Conservation (phyloP, 2,888 invertebrate species). For the Drosophila paracracens region DNA sequence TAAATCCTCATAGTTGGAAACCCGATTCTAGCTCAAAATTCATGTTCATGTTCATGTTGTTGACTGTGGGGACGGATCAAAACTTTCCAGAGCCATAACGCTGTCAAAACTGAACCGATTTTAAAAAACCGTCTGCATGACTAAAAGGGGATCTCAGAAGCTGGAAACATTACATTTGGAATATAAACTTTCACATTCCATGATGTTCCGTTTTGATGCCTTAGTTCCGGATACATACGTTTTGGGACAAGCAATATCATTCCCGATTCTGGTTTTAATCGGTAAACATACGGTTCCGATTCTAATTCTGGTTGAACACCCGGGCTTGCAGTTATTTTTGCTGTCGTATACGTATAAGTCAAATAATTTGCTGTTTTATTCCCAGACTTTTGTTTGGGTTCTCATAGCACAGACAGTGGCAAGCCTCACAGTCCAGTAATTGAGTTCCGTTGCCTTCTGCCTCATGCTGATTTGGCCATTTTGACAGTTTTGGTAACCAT, state of each 20-base stretch:
- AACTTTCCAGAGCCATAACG: not conserved
- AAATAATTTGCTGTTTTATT: not conserved
- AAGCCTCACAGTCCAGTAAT: not conserved
- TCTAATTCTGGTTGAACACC: not conserved
- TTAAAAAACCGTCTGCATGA: not conserved
- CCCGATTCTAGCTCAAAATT: not conserved
- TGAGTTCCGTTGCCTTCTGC: not conserved
- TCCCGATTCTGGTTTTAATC: not conserved
- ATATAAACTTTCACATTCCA: not conserved
- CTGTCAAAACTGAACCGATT: not conserved
- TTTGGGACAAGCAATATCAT: not conserved
- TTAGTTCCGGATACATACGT: not conserved
- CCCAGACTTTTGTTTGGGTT: not conserved
- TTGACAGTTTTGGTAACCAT: slow-evolving; percentile 44
- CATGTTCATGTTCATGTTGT: not conserved
- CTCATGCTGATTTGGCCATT: not conserved
- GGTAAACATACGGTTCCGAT: not conserved
- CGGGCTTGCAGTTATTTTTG: not conserved
- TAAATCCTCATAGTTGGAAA: not conserved
- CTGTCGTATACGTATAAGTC: not conserved
- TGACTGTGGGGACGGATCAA: not conserved
- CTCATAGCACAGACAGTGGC: not conserved
- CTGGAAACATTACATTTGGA: not conserved
- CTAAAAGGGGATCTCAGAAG: not conserved
- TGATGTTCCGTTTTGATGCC: not conserved